phyloP scores from a whole-genome alignment of 2,113 vertebrate species.

The Microcebus murinus region DNA sequence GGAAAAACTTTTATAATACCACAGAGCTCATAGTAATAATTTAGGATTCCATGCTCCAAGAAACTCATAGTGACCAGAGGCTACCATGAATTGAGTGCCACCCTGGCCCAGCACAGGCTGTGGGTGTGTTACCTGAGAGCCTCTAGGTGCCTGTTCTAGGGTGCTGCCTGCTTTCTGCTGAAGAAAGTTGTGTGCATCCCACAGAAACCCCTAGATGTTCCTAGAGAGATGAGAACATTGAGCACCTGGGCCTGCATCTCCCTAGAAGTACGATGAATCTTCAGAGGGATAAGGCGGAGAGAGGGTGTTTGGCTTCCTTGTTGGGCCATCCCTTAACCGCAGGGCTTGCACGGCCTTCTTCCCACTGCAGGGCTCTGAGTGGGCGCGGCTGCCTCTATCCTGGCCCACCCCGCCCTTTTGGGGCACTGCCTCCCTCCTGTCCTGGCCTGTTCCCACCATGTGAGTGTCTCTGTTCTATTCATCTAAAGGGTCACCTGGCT shows the following conservation, averaged over 20 bases:
- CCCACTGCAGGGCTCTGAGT: rapidly evolving
- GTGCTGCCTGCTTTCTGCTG: not conserved
- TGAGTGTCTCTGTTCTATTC: not conserved
- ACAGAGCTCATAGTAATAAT: not conserved
- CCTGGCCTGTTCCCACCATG: not conserved
- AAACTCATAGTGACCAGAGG: not conserved
- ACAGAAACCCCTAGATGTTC: not conserved
- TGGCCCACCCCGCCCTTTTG: not conserved
- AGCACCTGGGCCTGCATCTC: not conserved
- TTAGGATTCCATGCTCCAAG: not conserved
- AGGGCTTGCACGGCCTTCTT: not conserved
- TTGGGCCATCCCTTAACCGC: not conserved
- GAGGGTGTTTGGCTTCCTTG: not conserved
- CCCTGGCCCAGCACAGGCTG: not conserved
- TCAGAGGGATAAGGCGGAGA: not conserved
- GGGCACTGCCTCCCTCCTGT: rapidly evolving
- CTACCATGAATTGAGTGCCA: not conserved
- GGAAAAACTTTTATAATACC: not conserved
- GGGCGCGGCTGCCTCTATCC: not conserved
- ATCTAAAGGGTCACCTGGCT: too few relatives aligned
- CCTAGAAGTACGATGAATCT: not conserved
- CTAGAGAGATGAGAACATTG: not conserved
- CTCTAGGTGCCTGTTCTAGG: not conserved
- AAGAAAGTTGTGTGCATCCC: not conserved
- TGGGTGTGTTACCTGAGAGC: not conserved